These are phyloP conservation scores for Drosophila ambigua DNA, from an alignment of 1,140 invertebrate genomes.

Conservation along the genomic window DNA sequence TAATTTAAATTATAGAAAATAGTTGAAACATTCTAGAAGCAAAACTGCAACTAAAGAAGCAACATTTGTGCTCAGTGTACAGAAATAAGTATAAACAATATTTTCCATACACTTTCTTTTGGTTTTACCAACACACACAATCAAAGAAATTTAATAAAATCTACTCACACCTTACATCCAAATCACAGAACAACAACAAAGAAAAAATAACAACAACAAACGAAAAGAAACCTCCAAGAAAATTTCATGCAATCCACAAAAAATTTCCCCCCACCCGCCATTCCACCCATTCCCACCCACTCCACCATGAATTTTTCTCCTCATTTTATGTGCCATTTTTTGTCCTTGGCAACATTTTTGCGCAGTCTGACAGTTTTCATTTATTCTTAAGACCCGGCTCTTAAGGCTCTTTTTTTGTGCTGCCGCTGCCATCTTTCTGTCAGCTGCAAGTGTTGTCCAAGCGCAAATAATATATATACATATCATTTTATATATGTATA, in stretches of 20 bases:
- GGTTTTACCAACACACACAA: slow-evolving; percentile 30
- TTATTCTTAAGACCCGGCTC: slow-evolving; percentile 58
- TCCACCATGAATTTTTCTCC: slow-evolving; percentile 28
- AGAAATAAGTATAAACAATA: slow-evolving; percentile 28
- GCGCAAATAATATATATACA: slow-evolving; percentile 46
- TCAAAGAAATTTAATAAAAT: slow-evolving; percentile 31
- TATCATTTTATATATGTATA: slow-evolving; percentile 23
- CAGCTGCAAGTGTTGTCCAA: slow-evolving; percentile 74
- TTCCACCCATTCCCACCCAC: slow-evolving; percentile 3
- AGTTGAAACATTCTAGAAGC: slow-evolving; percentile 25
- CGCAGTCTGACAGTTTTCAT: slow-evolving; percentile 68
- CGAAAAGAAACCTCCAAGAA: slow-evolving; percentile 38
- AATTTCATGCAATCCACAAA: slow-evolving; percentile 67
- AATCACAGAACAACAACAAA: slow-evolving; percentile 46
- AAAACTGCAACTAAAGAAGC: slow-evolving; percentile 31
- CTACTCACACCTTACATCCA: slow-evolving; percentile 27
- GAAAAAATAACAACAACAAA: slow-evolving; percentile 17
- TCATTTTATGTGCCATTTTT: slow-evolving; percentile 48
- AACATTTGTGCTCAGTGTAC: slow-evolving; percentile 30
- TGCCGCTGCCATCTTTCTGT: slow-evolving; percentile 35
- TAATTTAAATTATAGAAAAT: slow-evolving; percentile 24
- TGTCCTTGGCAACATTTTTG: slow-evolving; percentile 64
- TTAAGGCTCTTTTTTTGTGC: slow-evolving; percentile 23
- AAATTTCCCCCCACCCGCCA: slow-evolving; percentile 15
- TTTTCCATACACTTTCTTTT: slow-evolving; percentile 29